Base-by-base conservation (phyloP, 2,113 vertebrate species). In the Platichthys stellatus region DNA sequence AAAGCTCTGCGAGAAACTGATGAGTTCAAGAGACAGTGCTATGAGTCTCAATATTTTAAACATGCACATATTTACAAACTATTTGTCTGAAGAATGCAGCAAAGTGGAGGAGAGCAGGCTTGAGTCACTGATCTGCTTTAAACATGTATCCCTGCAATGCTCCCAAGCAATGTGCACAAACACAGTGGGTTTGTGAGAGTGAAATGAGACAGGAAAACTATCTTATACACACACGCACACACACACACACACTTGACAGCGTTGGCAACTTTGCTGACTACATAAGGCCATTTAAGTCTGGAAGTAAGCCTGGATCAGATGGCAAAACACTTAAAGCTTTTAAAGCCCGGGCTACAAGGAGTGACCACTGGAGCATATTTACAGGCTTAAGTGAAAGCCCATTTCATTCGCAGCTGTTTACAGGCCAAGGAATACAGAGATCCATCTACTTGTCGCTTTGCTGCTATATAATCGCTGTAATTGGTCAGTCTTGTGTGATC, bases 241-340 rank as follows among this genome's bases (percentile, higher is more conserved):
- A 49, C 62, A 47, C 47, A 43, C 12, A 23, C 67, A 47, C 10
- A 47, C 12, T 63, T 17, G 31, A 38, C 31, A 40, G 72, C 68
- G 28, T n/a, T 83, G 61, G 78, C 61, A 62, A 47, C 69, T 62
- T 40, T 12, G 31, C 24, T 59, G 49, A 68, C 65, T 51, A 15
- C 63, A 69, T 63, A 26, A 78, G 21, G 63, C 78, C 67, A 84
- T 82, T 82, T 77, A 63, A 69, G 28, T 70, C 57, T 74, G 73
- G 63, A 62, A 35, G 49, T 38, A 68, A 64, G 82, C 61, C 78
- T 80, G 74, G 74, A 84, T 85, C 74, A 66, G 72, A 82, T 77
- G 81, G 79, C 67, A 81, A 72, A 87, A 76, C 74, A 81, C 72
- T 87, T 89, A 38, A 51, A 76, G 56, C 69, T 72, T 81, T 73